These are phyloP conservation scores for Selenia dentaria DNA, from an alignment of 2,888 invertebrate genomes.

Conservation along the genomic window DNA sequence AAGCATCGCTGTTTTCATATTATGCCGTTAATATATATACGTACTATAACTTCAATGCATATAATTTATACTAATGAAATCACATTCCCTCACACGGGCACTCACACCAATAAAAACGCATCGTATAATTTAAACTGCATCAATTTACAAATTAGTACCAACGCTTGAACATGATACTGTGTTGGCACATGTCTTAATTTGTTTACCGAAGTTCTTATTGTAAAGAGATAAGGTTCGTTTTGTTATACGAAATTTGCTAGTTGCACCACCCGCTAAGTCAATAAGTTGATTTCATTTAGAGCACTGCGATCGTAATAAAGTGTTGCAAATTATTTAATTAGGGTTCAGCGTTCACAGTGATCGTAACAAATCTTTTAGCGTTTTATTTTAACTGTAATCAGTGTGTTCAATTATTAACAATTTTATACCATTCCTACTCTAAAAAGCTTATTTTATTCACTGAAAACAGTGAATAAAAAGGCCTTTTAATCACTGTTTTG, in stretches of 20 bases:
- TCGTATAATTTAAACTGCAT: slow-evolving; percentile 33
- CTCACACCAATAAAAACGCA: slow-evolving; percentile 1
- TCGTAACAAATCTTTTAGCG: slow-evolving; percentile 25
- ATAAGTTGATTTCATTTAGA: slow-evolving; percentile 62
- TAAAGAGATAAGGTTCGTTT: slow-evolving; percentile 43
- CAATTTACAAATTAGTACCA: slow-evolving; percentile 60
- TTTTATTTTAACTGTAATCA: slow-evolving; percentile 1
- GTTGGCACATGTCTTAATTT: slow-evolving; percentile 11
- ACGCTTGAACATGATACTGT: slow-evolving; percentile 39
- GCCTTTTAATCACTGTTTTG: too few relatives aligned
- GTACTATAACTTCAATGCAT: too few relatives aligned
- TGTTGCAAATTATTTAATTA: slow-evolving; percentile 74
- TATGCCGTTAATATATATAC: too few relatives aligned
- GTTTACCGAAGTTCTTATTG: slow-evolving; percentile 5
- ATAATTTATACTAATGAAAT: neutral
- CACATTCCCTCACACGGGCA: neutral
- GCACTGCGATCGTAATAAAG: slow-evolving; percentile 55
- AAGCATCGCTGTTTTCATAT: too few relatives aligned
- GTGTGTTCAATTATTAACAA: too few relatives aligned
- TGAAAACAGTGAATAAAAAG: too few relatives aligned
- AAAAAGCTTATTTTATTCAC: too few relatives aligned
- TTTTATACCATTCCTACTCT: too few relatives aligned
- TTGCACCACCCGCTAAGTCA: slow-evolving; percentile 73
- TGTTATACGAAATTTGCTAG: slow-evolving; percentile 45
- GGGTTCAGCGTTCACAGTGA: slow-evolving; percentile 11